phyloP scores from a whole-genome alignment of 2,888 invertebrate genomes.

The Cryptocephalus moraei region DNA sequence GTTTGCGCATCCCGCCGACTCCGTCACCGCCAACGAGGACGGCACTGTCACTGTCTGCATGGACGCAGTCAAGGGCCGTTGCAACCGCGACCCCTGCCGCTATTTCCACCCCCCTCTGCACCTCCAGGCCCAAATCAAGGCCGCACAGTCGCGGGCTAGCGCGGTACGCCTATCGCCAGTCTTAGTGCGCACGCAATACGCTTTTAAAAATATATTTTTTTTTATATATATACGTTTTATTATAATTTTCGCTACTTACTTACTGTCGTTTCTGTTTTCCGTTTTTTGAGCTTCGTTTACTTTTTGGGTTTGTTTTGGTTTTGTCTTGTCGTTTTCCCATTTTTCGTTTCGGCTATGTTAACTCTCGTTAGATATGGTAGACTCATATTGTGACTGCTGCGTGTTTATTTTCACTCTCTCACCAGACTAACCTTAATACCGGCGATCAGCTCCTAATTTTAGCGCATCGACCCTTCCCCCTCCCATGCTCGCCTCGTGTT shows the following conservation, averaged over 20 bases:
- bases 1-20: constrained; percentile 97
- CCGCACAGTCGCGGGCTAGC: constrained; percentile 89
- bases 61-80: constrained; percentile 98
- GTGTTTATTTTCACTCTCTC: too few relatives aligned
- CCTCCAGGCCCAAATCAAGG: constrained; percentile 98
- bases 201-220: background rate
- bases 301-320: background rate
- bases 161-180: constrained; percentile 70
- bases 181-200: constrained; percentile 39
- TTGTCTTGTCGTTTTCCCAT: background rate
- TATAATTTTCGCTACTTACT: background rate
- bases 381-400: too few relatives aligned
- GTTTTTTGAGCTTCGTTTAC: background rate
- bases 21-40: constrained; percentile 93
- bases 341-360: too few relatives aligned
- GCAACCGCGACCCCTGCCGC: constrained; percentile 98
- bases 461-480: too few relatives aligned
- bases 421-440: too few relatives aligned
- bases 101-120: constrained; percentile 99
- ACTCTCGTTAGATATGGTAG: too few relatives aligned
- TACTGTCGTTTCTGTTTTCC: background rate
- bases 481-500: too few relatives aligned
- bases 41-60: constrained; percentile 99
- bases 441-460: too few relatives aligned
- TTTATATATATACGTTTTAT: background rate